These are phyloP conservation scores for Eupithecia tripunctaria DNA, from an alignment of 2,888 invertebrate species.

Conservation along the genomic window DNA sequence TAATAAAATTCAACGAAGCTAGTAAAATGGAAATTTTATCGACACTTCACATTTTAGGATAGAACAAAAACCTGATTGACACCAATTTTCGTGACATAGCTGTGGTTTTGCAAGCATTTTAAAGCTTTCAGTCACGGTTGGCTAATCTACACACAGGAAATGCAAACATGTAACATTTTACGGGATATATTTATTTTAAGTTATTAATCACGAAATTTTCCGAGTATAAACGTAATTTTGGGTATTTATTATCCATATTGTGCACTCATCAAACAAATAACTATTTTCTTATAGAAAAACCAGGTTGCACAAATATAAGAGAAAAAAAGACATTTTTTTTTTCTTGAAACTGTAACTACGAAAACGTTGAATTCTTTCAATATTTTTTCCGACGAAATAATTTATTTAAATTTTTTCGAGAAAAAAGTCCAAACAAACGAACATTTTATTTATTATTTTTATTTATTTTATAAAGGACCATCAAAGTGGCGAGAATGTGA, in stretches of 20 bases:
- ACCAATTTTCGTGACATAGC: conserved; percentile 50
- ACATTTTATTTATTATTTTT: too few relatives aligned
- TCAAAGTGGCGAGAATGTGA: too few relatives aligned
- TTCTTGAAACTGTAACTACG: too few relatives aligned
- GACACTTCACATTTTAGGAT: conserved; percentile 36
- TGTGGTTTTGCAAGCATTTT: conserved; percentile 51
- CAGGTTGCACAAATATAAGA: too few relatives aligned
- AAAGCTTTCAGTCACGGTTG: conserved; percentile 53
- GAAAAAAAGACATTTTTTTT: too few relatives aligned
- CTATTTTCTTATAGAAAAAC: background rate
- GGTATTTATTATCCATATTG: background rate
- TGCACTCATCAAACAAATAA: background rate
- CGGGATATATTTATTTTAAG: background rate
- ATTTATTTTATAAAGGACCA: too few relatives aligned
- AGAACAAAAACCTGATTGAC: conserved; percentile 46
- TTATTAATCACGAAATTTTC: too few relatives aligned
- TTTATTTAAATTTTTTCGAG: too few relatives aligned
- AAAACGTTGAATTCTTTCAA: too few relatives aligned
- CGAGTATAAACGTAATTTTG: too few relatives aligned
- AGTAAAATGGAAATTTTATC: conserved; percentile 41
- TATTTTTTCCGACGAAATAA: too few relatives aligned
- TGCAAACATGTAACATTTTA: background rate
- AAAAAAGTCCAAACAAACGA: too few relatives aligned
- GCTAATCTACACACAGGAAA: background rate
- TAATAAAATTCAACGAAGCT: conserved; percentile 35